Percentiles rank a stretch among this genome's conserved stretches.
Conservation (phyloP, 2,797 vertebrate genomes). For the Smutsia gigantea region DNA sequence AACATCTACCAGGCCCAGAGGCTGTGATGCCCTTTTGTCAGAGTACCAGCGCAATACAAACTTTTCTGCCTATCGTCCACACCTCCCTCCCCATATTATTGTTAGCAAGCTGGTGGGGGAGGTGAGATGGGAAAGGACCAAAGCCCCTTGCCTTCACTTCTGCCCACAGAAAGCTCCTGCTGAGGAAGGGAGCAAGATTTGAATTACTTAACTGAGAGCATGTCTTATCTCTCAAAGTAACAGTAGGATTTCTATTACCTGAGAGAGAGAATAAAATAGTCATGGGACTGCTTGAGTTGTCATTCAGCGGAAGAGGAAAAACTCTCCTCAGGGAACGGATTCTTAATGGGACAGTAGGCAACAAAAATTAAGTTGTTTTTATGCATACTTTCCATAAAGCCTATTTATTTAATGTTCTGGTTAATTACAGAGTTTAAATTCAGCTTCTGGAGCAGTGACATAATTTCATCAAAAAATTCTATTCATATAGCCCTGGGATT, state of each 20-base stretch:
- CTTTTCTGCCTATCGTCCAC: neutral
- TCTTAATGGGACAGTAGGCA: neutral
- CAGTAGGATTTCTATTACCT: neutral
- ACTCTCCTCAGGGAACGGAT: neutral
- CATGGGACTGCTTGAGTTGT: neutral
- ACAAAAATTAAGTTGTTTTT: slow-evolving; percentile 10
- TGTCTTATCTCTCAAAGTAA: neutral
- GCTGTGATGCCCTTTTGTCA: neutral
- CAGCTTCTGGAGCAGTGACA: neutral
- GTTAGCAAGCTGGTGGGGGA: neutral
- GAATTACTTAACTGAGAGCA: neutral
- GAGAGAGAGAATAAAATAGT: neutral
- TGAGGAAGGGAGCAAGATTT: neutral
- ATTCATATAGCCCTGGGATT: neutral
- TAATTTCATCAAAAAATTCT: neutral
- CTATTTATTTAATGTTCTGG: neutral
- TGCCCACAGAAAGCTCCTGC: neutral
- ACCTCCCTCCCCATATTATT: no score
- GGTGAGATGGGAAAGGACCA: neutral
- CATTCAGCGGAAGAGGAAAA: neutral
- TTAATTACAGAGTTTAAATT: neutral
- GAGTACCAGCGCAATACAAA: neutral
- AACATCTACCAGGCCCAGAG: neutral
- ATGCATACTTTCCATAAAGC: neutral
- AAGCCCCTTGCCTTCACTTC: neutral